Evolutionary conservation across 2,888 invertebrate species (phyloP).

Genomic region (Heteromyza rotundicornis): DNA sequence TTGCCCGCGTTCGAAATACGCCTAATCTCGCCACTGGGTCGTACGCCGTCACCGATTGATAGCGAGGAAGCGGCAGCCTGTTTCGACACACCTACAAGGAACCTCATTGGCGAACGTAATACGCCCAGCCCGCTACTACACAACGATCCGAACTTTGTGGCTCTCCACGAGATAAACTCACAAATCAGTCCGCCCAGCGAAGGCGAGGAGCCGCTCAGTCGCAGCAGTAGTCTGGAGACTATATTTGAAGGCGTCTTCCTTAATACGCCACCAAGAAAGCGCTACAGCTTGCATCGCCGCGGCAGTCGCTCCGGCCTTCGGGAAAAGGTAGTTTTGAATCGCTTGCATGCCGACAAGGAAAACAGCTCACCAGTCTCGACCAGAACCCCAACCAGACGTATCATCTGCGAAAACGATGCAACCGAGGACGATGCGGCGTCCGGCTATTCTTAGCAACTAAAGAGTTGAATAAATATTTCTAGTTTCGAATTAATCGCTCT

Average conservation of each 20-base stretch:
- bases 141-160: conserved; percentile 52
- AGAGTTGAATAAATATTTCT: no score
- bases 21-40: conserved; percentile 53
- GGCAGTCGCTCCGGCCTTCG: conserved; percentile 42
- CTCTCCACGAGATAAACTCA: conserved; percentile 58
- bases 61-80: conserved; percentile 25
- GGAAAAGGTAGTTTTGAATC: conserved; percentile 48
- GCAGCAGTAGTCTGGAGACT: conserved; percentile 53
- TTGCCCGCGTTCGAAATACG: conserved; percentile 58
- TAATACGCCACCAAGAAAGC: conserved; percentile 54
- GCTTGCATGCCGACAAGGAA: conserved; percentile 45
- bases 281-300: conserved; percentile 21
- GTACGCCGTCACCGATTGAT: conserved; percentile 58
- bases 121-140: conserved; percentile 29
- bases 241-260: conserved; percentile 60
- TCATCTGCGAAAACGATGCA: no score
- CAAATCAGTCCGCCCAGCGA: conserved; percentile 56
- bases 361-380: conserved; percentile 41
- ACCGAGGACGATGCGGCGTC: no score
- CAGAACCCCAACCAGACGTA: no score
- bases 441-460: no score
- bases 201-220: conserved; percentile 32
- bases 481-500: no score
- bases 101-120: conserved; percentile 5
- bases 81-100: not conserved